These are phyloP conservation scores for Zaprionus kolodkinae DNA, from an alignment of 1,140 invertebrate species.

Conservation along the genomic window DNA sequence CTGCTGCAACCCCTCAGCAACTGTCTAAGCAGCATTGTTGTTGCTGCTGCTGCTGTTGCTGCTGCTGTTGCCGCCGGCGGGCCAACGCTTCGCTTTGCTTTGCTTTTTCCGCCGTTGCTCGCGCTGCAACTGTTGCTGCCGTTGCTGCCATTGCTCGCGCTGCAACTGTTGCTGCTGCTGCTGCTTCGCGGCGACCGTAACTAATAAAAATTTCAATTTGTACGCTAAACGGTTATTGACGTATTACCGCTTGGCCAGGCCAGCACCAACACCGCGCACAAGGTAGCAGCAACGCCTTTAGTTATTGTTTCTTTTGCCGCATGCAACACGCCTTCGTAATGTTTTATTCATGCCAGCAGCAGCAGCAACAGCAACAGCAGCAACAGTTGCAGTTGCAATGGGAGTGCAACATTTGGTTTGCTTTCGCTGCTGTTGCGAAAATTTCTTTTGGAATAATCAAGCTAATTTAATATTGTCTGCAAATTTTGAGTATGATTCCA, in stretches of 20 bases:
- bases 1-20: conserved; percentile 10
- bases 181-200: conserved; percentile 58
- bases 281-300: conserved; percentile 79
- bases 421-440: conserved; percentile 2
- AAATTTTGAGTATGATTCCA: conserved; percentile 14
- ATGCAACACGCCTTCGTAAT: conserved; percentile 78
- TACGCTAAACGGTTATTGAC: conserved; percentile 82
- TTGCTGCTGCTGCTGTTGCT: conserved; percentile 36
- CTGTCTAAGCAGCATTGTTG: conserved; percentile 71
- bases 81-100: conserved; percentile 72
- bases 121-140: conserved; percentile 19
- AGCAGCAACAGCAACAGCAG: conserved; percentile 37
- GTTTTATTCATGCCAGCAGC: conserved; percentile 74
- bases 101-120: conserved; percentile 15
- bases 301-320: conserved; percentile 77
- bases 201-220: conserved; percentile 83
- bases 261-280: conserved; percentile 21
- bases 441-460: conserved; percentile 25
- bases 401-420: conserved; percentile 55
- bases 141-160: conserved; percentile 25
- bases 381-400: conserved; percentile 46
- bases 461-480: conserved; percentile 36
- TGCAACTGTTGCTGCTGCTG: conserved; percentile 19
- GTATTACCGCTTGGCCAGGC: conserved; percentile 71
- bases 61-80: conserved; percentile 59